phyloP scores from a whole-genome alignment of 2,113 vertebrate species.

The Amphiprion ocellaris region DNA sequence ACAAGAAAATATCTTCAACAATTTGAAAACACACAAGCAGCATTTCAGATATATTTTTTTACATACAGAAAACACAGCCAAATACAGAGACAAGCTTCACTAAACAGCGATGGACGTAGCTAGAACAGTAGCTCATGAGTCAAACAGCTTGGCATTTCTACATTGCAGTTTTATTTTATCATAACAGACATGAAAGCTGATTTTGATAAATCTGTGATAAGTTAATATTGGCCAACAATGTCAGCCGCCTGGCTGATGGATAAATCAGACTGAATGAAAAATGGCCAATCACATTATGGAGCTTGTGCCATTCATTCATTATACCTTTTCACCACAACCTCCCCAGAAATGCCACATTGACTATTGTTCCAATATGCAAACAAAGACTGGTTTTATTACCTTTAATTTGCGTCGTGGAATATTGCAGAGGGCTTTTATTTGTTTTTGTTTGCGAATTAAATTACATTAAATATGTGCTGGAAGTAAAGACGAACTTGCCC shows the following conservation, averaged over 20 bases:
- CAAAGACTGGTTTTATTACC: background rate
- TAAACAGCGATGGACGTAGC: no score
- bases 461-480: background rate
- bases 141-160: no score
- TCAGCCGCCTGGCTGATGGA: background rate
- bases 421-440: constrained; percentile 12
- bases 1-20: no score
- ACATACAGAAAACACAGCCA: no score
- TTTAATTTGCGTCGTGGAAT: background rate
- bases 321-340: background rate
- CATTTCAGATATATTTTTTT: no score
- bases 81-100: no score
- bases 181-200: no score
- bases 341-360: background rate
- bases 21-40: no score
- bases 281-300: background rate
- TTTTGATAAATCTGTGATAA: no score
- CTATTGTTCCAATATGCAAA: background rate
- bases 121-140: no score
- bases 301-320: background rate
- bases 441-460: constrained; percentile 3
- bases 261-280: background rate
- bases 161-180: no score
- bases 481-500: background rate
- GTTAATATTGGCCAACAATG: no score